Percentiles rank a stretch among this genome's conserved stretches.
These are phyloP conservation scores for Apamea sordens DNA, from an alignment of 2,888 invertebrate species.

Conservation along the genomic window DNA sequence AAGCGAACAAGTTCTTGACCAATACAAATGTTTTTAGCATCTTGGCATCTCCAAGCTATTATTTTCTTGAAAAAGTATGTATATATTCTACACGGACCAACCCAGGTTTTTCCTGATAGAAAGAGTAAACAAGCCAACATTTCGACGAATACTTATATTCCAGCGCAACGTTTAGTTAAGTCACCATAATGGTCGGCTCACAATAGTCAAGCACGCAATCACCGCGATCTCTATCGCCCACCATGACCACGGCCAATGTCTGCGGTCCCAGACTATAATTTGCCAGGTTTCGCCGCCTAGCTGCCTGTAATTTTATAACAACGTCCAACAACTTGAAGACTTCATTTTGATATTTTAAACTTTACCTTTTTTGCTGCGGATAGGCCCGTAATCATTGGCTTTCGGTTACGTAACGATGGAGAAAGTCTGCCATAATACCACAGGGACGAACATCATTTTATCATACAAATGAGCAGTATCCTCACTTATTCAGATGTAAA, in stretches of 20 bases:
- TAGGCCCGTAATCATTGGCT: conserved; percentile 74
- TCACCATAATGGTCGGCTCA: conserved; percentile 79
- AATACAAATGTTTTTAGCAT: background rate
- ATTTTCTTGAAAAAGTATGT: background rate
- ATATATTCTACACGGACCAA: background rate
- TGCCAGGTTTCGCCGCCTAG: conserved; percentile 87
- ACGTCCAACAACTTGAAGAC: conserved; percentile 81
- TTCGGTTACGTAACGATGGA: conserved; percentile 74
- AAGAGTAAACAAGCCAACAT: conserved; percentile 42
- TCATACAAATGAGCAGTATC: conserved; percentile 63
- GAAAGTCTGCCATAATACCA: conserved; percentile 64
- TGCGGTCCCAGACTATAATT: conserved; percentile 86
- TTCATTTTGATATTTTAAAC: conserved; percentile 81
- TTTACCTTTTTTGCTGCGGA: conserved; percentile 72
- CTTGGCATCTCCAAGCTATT: background rate
- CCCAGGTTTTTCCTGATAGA: background rate
- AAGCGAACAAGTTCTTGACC: background rate
- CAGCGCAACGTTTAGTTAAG: conserved; percentile 71
- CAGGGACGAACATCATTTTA: conserved; percentile 58
- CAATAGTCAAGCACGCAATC: conserved; percentile 81
- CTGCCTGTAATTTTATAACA: conserved; percentile 86
- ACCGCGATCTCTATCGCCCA: conserved; percentile 80
- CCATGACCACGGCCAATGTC: conserved; percentile 78
- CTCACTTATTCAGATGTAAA: conserved; percentile 75
- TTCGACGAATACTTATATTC: conserved; percentile 60